phyloP scores from a whole-genome alignment of 2,113 vertebrate genomes.

The Myrmophylax atrothorax region DNA sequence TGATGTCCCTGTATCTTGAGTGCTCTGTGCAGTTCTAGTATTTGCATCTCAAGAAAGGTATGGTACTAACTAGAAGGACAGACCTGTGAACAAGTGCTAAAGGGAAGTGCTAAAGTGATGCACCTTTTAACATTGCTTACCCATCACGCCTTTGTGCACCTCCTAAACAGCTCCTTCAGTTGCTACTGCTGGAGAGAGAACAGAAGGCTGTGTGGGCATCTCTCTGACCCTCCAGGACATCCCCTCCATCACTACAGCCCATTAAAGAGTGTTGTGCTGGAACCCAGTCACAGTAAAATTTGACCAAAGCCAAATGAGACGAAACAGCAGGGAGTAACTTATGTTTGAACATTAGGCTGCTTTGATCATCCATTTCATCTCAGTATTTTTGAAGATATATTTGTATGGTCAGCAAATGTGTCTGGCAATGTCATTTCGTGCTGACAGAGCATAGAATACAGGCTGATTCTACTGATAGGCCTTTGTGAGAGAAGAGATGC shows the following conservation, averaged over 20 bases:
- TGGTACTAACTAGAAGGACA: not conserved
- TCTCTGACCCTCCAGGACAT: not conserved
- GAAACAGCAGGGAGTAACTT: not conserved
- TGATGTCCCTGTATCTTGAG: not conserved
- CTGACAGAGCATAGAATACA: not conserved
- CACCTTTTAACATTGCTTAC: not conserved
- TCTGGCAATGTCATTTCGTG: constrained; percentile 39
- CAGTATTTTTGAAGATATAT: constrained; percentile 16
- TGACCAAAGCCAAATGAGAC: not conserved
- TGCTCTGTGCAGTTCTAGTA: not conserved
- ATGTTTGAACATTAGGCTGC: not conserved
- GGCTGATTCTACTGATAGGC: constrained; percentile 25
- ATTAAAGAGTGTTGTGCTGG: not conserved
- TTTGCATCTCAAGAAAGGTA: not conserved
- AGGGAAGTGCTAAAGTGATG: not conserved
- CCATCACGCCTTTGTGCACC: not conserved
- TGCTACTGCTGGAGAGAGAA: not conserved
- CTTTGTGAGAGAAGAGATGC: not conserved
- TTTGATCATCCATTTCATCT: constrained; percentile 34
- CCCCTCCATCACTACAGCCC: not conserved
- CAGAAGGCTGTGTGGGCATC: not conserved
- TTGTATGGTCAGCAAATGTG: constrained; percentile 50
- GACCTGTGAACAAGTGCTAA: not conserved
- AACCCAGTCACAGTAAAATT: not conserved
- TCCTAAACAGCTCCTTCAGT: not conserved